A percentile compares a stretch with the other conserved stretches of the same genome.
Conservation (phyloP, 2,113 vertebrate species). For the Notarius quadriscutis region DNA sequence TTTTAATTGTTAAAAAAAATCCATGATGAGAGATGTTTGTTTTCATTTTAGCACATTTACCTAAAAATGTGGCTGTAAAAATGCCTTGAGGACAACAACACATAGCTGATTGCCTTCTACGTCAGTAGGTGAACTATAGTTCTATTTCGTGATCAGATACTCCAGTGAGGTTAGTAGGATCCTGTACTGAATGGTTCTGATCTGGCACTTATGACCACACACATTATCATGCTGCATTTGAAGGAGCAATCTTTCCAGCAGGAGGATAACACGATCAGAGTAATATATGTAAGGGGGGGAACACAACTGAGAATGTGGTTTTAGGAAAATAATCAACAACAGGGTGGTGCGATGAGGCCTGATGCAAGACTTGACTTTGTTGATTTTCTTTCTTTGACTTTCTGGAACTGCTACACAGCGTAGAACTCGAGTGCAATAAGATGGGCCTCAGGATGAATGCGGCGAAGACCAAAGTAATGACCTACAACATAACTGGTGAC, state of each 20-base stretch:
- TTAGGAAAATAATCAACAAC: not conserved
- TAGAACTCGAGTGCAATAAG: too few relatives aligned
- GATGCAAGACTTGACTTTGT: not conserved
- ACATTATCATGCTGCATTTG: not conserved
- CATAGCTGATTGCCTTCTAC: not conserved
- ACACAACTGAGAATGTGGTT: not conserved
- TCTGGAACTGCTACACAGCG: too few relatives aligned
- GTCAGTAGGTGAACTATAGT: not conserved
- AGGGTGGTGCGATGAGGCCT: not conserved
- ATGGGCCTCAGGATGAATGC: too few relatives aligned
- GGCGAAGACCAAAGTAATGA: too few relatives aligned
- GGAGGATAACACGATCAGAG: not conserved
- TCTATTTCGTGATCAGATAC: conserved; percentile 8
- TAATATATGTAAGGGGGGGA: not conserved
- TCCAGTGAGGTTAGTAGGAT: not conserved
- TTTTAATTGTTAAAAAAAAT: not conserved
- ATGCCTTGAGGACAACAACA: not conserved
- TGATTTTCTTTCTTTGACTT: too few relatives aligned
- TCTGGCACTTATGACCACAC: not conserved
- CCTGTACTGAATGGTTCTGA: not conserved
- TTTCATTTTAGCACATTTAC: not conserved
- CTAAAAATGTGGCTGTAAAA: not conserved
- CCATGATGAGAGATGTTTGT: not conserved
- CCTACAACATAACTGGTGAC: too few relatives aligned
- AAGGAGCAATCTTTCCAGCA: not conserved